Base-by-base conservation (phyloP, 1,140 invertebrate species). In the Cherax quadricarinatus region DNA sequence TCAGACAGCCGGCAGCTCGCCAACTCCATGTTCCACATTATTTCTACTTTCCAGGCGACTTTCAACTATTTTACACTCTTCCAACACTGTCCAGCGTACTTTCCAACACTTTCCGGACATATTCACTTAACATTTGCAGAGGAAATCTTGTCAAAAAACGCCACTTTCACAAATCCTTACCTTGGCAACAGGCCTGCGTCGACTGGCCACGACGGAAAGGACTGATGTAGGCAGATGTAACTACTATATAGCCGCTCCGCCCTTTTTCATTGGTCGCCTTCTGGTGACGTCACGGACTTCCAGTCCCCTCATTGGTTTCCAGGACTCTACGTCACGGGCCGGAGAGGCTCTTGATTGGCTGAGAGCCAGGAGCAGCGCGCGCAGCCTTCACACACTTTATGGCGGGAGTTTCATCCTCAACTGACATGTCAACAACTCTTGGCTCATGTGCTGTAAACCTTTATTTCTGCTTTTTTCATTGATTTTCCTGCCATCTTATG, bases 151-250 rank as follows among this genome's bases (percentile, higher is more conserved):
- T 30, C 53, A 82, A 82, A 80, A 82, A 82, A 10, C 48, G 48
- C 41, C 18, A 82, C 80, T 49, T 51, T n/a, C 48, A 53, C 81
- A 30, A 18, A 73, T 70, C 3, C 88, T 89, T 83, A 89, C 88
- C 88, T 89, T 75, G 18, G 81, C 88, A 89, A 83, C 88, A 89
- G 81, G 88, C 88, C 88, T 81, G 88, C 88, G 88, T 89, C 88
- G 88, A 89, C 57, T 89, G 88, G 80, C 30, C 78, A 82, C 88
- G 88, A 89, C 88, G 80, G 81, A 89, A 89, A 89, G 88, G 88
- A 89, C 80, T 53, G 80, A 83, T 9, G 18, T 4, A 7, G 9
- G 41, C 41, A 41, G 88, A 89, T 82, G 88, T 89, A 51, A 81
- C 88, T 75, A 53, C 88, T 89, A 89, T 89, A 89, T 89, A 89